Base-by-base conservation (phyloP, 2,113 vertebrate genomes). In the Heptranchias perlo region DNA sequence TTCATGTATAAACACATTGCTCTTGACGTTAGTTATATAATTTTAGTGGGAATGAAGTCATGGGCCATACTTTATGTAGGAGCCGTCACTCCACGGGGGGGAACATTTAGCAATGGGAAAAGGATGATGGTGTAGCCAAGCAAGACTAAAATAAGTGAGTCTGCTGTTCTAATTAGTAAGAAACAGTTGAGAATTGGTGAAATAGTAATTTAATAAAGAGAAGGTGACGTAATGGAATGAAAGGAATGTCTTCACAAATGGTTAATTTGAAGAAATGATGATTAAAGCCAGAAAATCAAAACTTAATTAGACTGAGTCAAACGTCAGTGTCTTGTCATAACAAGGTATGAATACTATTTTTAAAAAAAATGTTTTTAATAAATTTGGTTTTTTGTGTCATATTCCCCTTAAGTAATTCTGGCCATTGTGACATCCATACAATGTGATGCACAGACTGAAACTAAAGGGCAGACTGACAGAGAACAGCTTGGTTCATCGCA, bases 1-100 rank as follows among this genome's bases (percentile, higher is more conserved):
- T n/a, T 93, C 89, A 62, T 93, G 58, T 62, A 61, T 44, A 93
- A 93, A 39, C 35, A n/a, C 89, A 93, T 93, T 62, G 89, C 35
- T 62, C n/a, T 23, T 93, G 16, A 93, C 2, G n/a, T 39, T 39
- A 39, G 58, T 44, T 93, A 64, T 16, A 62, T 62, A 62, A n/a
- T 62, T 93, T 93, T n/a, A 23, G 3, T 54, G n/a, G 16, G n/a
- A 62, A 61, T 8, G 89, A 93, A 64, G n/a, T n/a, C 6, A 62
- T 23, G 58, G 89, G n/a, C 58, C 61, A 39, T 39, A 93, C n/a
- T 62, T 93, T 93, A 93, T 39, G 1, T 93, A 18, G 35, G 31
- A 18, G 28, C 7, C 18, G 61, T 61, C 58, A 62, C 58, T 93
- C n/a, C n/a, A 14, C 3, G 39, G 13, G 44, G n/a, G 44, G 44